Conservation (phyloP, 2,888 invertebrate species). For the Drosophila parthenogenetica region DNA sequence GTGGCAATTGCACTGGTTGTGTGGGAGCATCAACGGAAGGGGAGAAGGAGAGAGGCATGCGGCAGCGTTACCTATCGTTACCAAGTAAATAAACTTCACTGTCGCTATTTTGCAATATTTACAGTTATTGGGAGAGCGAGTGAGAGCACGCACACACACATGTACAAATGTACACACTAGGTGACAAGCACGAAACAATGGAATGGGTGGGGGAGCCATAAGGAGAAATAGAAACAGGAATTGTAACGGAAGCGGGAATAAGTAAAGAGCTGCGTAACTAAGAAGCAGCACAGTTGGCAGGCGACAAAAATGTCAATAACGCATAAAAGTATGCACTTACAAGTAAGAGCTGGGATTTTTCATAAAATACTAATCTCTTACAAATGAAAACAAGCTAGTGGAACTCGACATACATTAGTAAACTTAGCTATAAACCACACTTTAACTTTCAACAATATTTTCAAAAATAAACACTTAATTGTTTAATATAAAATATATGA, state of each 20-base stretch:
- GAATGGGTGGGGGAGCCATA: background rate
- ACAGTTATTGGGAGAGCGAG: background rate
- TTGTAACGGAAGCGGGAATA: constrained; percentile 32
- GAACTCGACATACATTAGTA: too few relatives aligned
- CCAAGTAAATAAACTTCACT: constrained; percentile 78
- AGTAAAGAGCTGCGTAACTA: constrained; percentile 27
- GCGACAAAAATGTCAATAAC: constrained; percentile 36
- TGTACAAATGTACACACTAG: constrained; percentile 3
- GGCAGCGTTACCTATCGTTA: constrained; percentile 58
- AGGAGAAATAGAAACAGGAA: background rate
- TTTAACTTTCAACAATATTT: too few relatives aligned
- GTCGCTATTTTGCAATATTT: constrained; percentile 66
- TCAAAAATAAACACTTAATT: too few relatives aligned
- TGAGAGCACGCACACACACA: background rate
- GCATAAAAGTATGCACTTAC: background rate
- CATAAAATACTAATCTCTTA: too few relatives aligned
- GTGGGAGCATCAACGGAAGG: constrained; percentile 5
- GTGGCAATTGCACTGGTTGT: constrained; percentile 53
- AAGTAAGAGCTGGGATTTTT: background rate
- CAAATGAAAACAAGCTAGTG: too few relatives aligned
- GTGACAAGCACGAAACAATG: constrained; percentile 29
- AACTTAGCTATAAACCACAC: too few relatives aligned
- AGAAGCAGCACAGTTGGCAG: constrained; percentile 5
- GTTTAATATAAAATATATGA: too few relatives aligned
- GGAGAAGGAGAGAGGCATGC: background rate